Percentiles rank a stretch among this genome's conserved stretches.
phyloP scores from a whole-genome alignment of 1,140 invertebrate genomes.

The Rhynchophorus ferrugineus region DNA sequence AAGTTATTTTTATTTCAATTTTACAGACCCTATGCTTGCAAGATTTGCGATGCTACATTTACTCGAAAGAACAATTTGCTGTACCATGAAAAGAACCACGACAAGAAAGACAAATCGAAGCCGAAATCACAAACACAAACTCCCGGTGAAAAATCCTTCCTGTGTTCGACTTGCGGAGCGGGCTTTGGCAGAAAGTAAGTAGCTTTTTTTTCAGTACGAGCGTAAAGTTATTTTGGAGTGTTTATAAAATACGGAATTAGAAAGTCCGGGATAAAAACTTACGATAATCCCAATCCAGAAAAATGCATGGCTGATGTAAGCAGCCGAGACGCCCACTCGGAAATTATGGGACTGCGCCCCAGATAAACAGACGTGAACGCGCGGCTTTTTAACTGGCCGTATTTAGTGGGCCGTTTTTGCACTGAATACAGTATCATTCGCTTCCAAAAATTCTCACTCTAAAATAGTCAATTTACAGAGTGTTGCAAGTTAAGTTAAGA shows the following conservation, averaged over 20 bases:
- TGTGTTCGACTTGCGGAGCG: constrained; percentile 54
- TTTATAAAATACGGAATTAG: constrained; percentile 1
- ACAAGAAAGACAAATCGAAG: constrained; percentile 16
- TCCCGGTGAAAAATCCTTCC: constrained; percentile 32
- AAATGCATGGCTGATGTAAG: constrained; percentile 9
- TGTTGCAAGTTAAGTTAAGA: neutral
- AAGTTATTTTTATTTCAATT: too few species aligned
- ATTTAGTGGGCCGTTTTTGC: constrained; percentile 9
- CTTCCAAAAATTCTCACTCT: neutral
- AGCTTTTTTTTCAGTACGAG: neutral
- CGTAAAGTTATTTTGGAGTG: neutral
- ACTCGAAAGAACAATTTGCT: constrained; percentile 52
- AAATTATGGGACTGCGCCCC: constrained; percentile 10
- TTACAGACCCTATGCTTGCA: constrained; percentile 58
- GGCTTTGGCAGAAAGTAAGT: constrained; percentile 58
- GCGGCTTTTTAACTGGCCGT: constrained; percentile 8
- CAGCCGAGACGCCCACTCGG: constrained; percentile 4
- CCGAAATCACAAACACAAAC: constrained; percentile 17
- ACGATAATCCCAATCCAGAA: constrained; percentile 10
- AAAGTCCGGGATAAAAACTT: constrained; percentile 2
- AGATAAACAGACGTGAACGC: constrained; percentile 9
- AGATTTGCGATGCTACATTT: constrained; percentile 55
- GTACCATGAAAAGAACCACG: constrained; percentile 48
- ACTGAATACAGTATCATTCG: neutral
- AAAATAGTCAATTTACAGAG: neutral